These are phyloP conservation scores for Gadus macrocephalus DNA, from an alignment of 2,113 vertebrate species.

Conservation along the genomic window DNA sequence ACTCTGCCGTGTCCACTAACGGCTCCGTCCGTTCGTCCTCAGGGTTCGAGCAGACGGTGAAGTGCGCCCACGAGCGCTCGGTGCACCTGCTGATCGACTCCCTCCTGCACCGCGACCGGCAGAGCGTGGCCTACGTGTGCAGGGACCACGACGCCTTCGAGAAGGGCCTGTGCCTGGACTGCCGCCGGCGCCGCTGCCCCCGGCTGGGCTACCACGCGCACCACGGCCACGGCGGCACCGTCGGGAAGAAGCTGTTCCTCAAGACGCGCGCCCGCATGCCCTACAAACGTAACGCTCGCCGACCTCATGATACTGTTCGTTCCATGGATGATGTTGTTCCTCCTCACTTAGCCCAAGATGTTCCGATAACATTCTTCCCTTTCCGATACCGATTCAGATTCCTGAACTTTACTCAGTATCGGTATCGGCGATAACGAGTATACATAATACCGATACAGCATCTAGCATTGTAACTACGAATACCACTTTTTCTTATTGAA, in stretches of 20 bases:
- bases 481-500: no score
- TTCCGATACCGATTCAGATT: no score
- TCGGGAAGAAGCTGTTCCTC: constrained; percentile 79
- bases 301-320: no score
- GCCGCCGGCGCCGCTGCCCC: constrained; percentile 84
- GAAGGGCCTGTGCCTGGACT: constrained; percentile 86
- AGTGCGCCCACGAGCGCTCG: constrained; percentile 90
- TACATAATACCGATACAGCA: no score
- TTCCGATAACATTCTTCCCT: no score
- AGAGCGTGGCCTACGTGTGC: constrained; percentile 85
- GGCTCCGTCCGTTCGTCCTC: constrained; percentile 9
- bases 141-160: constrained; percentile 78
- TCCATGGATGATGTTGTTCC: no score
- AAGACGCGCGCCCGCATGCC: constrained; percentile 81
- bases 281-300: constrained; percentile 79
- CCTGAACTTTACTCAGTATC: no score
- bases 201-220: constrained; percentile 83
- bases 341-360: no score
- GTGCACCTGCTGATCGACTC: constrained; percentile 95
- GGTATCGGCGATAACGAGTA: no score
- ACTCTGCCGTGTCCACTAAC: not conserved
- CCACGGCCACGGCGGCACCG: constrained; percentile 59
- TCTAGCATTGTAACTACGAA: no score
- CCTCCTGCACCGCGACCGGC: constrained; percentile 75
- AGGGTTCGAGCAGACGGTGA: constrained; percentile 88